A percentile compares a stretch with the other conserved stretches of the same genome.
Conservation (phyloP, 2,888 invertebrate species). For the Pteria penguin region DNA sequence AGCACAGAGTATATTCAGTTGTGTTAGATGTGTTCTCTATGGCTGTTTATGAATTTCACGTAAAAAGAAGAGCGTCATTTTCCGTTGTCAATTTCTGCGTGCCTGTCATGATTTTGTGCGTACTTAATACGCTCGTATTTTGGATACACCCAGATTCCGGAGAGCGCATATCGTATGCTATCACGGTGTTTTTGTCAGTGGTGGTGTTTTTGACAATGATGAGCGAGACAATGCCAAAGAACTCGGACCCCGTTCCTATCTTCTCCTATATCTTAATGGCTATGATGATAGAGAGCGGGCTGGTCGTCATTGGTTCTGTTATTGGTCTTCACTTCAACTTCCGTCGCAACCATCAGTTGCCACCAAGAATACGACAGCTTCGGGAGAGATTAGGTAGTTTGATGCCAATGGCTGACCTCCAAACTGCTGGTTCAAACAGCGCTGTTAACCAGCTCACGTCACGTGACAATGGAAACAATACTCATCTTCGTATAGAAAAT, state of each 20-base stretch:
- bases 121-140: constrained; percentile 9
- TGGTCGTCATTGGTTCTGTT: constrained; percentile 15
- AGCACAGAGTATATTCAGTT: background rate
- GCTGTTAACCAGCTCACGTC: too few species aligned
- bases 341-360: background rate
- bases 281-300: constrained; percentile 31
- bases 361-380: background rate
- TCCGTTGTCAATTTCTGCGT: constrained; percentile 1
- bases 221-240: background rate
- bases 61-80: constrained; percentile 11
- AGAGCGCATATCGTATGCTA: constrained; percentile 12
- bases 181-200: constrained; percentile 15
- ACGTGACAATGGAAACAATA: too few species aligned
- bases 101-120: constrained; percentile 4
- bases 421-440: too few species aligned
- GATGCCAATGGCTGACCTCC: too few species aligned
- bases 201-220: constrained; percentile 16
- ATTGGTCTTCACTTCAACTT: constrained; percentile 20
- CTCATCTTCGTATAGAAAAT: too few species aligned
- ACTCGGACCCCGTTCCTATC: constrained; percentile 17
- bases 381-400: background rate
- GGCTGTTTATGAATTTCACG: background rate
- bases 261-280: constrained; percentile 21
- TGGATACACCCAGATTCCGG: background rate
- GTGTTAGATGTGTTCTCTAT: constrained; percentile 24